phyloP scores from a whole-genome alignment of 2,113 vertebrate species.

The Myotis lucifugus region DNA sequence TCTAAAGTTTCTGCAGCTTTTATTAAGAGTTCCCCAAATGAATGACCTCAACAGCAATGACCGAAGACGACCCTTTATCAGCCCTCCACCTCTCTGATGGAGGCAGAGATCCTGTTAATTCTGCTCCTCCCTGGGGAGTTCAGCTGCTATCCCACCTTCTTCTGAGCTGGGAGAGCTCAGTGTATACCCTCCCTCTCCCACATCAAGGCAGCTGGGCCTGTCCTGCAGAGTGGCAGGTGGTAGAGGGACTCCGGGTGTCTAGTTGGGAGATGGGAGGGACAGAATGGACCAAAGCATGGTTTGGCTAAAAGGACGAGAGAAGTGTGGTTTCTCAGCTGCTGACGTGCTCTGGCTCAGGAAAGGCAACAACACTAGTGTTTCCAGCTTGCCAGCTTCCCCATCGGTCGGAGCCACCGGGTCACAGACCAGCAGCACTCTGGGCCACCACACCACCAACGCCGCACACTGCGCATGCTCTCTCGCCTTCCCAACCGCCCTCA shows the following conservation, averaged over 20 bases:
- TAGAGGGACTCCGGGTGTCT: not conserved
- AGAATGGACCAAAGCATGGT: conserved; percentile 17
- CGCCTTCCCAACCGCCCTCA: not conserved
- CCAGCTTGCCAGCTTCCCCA: conserved; percentile 41
- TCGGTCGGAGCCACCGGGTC: not conserved
- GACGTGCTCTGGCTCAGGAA: conserved; percentile 60
- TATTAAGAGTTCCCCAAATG: not conserved
- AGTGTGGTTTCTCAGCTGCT: conserved; percentile 54
- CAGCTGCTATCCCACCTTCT: not conserved
- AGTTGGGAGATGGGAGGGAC: conserved; percentile 26
- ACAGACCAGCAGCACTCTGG: not conserved
- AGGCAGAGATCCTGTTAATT: not conserved
- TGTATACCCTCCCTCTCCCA: not conserved
- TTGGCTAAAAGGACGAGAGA: conserved; percentile 58
- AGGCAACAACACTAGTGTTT: not conserved
- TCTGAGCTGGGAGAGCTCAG: not conserved
- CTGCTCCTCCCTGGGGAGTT: fast-evolving
- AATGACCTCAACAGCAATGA: no score
- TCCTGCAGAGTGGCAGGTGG: conserved; percentile 57
- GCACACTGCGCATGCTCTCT: not conserved
- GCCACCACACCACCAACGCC: not conserved
- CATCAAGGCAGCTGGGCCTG: not conserved
- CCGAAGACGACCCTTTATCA: not conserved
- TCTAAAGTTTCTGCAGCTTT: not conserved
- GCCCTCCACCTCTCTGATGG: not conserved